Evolutionary conservation across 2,797 vertebrate genomes (phyloP).

Genomic region (Gallirallus australis): DNA sequence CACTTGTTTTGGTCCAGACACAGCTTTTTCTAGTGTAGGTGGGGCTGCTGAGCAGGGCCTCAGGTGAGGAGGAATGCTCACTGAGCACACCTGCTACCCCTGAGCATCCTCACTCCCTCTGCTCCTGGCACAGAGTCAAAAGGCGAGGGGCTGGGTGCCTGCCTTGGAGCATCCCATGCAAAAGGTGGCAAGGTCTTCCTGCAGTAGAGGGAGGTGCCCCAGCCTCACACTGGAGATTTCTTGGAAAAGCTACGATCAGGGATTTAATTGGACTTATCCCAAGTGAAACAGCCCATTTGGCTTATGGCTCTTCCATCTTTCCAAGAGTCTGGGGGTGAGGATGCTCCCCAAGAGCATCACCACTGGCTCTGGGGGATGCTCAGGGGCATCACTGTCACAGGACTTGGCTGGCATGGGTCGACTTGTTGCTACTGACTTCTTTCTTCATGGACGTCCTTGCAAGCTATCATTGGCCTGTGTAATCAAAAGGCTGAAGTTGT

Average conservation of each 20-base stretch:
- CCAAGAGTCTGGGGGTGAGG: neutral
- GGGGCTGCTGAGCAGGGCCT: neutral
- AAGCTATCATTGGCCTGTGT: neutral
- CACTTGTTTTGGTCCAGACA: neutral
- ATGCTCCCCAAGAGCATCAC: rapidly evolving
- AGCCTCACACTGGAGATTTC: neutral
- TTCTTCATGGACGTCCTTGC: neutral
- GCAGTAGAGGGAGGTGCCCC: neutral
- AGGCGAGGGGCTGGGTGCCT: neutral
- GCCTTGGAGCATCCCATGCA: rapidly evolving
- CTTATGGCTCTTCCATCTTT: neutral
- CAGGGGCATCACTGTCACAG: neutral
- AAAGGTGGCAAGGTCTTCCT: neutral
- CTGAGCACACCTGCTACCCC: neutral
- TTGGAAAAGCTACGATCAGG: neutral
- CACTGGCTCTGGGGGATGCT: neutral
- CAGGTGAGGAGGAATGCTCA: rapidly evolving
- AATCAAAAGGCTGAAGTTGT: neutral
- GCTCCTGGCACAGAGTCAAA: neutral
- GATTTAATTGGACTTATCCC: neutral
- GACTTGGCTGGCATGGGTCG: neutral
- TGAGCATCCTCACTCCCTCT: neutral
- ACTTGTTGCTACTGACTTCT: neutral
- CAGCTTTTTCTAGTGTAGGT: neutral
- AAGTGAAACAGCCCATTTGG: neutral